phyloP scores from a whole-genome alignment of 2,113 vertebrate species.

The Antechinus flavipes region DNA sequence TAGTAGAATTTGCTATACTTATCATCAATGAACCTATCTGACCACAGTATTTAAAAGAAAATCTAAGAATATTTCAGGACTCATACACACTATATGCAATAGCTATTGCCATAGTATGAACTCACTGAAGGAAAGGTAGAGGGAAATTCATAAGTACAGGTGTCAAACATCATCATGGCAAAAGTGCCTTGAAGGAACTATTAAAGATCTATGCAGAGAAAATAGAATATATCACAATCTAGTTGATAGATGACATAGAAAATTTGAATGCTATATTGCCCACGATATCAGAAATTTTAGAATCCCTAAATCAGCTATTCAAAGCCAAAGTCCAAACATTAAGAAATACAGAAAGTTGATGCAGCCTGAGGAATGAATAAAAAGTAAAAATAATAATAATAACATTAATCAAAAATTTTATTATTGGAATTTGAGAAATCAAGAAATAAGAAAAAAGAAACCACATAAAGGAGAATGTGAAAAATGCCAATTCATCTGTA shows the following conservation, averaged over 20 bases:
- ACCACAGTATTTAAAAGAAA: neutral
- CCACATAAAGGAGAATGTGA: neutral
- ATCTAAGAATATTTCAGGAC: neutral
- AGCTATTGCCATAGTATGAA: neutral
- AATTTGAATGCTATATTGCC: neutral
- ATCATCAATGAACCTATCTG: neutral
- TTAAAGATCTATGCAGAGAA: neutral
- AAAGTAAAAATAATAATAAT: neutral
- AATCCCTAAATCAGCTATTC: neutral
- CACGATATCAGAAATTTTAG: neutral
- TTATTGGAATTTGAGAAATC: neutral
- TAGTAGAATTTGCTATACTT: neutral
- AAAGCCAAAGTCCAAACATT: neutral
- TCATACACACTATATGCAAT: neutral
- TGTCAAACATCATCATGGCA: neutral
- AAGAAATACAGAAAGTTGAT: neutral
- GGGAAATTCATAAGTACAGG: neutral
- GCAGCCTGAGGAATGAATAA: neutral
- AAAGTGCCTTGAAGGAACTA: neutral
- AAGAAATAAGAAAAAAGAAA: neutral
- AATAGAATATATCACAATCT: neutral
- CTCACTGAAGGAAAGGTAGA: neutral
- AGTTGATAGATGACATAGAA: neutral
- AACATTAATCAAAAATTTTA: neutral
- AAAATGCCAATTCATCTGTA: neutral